Evolutionary conservation across 2,888 invertebrate species (phyloP).

Genomic region (Neoascia interrupta): DNA sequence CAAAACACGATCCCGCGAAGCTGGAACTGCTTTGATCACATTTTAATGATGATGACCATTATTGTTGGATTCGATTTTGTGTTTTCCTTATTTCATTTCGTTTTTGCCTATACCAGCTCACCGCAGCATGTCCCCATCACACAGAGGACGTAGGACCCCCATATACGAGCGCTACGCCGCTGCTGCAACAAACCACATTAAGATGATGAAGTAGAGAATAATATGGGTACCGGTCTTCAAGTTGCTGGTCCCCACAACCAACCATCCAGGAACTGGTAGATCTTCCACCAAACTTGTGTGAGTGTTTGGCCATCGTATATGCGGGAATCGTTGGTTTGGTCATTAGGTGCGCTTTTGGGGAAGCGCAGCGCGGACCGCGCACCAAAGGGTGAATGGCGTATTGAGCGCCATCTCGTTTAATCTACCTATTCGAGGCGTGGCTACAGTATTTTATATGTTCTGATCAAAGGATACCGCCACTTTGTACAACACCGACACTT

Average conservation of each 20-base stretch:
- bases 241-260: neutral
- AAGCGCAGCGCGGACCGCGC: constrained; percentile 72
- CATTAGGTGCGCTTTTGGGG: constrained; percentile 72
- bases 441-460: constrained; percentile 79
- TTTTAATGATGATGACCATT: constrained; percentile 79
- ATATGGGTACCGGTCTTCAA: constrained; percentile 60
- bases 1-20: constrained; percentile 38
- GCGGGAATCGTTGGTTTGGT: constrained; percentile 61
- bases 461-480: constrained; percentile 79
- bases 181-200: constrained; percentile 56
- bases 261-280: constrained; percentile 4
- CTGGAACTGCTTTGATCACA: constrained; percentile 76
- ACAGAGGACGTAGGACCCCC: too few species aligned
- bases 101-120: neutral
- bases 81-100: constrained; percentile 23
- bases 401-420: constrained; percentile 80
- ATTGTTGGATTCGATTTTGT: constrained; percentile 77
- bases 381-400: constrained; percentile 71
- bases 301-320: constrained; percentile 48
- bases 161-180: constrained; percentile 13
- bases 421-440: constrained; percentile 77
- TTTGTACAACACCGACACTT: constrained; percentile 76
- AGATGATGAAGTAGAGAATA: constrained; percentile 69
- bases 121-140: constrained; percentile 26
- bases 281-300: constrained; percentile 16